A percentile compares a stretch with the other conserved stretches of the same genome.
These are phyloP conservation scores for Pholis gunnellus DNA, from an alignment of 2,113 vertebrate genomes.

Conservation along the genomic window DNA sequence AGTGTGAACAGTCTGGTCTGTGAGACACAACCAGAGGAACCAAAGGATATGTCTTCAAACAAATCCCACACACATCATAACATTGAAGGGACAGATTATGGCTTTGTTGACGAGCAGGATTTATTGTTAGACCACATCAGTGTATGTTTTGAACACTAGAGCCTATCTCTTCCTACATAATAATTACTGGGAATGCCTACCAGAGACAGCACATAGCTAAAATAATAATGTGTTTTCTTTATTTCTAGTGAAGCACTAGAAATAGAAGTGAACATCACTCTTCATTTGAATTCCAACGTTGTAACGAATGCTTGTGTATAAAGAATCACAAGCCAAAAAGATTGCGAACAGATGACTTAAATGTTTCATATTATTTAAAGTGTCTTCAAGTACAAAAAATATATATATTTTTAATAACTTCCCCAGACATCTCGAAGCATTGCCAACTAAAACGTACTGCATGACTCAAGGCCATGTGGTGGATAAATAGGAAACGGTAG, in stretches of 20 bases:
- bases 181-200: neutral
- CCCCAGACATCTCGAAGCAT: too few species aligned
- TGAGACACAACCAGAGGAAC: conserved; percentile 14
- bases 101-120: conserved; percentile 30
- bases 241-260: neutral
- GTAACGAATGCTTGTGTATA: neutral
- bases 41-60: conserved; percentile 10
- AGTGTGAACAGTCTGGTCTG: conserved; percentile 12
- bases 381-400: neutral
- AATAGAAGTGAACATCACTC: neutral
- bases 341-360: neutral
- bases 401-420: neutral
- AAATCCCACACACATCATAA: conserved; percentile 8
- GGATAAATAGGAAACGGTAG: neutral
- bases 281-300: neutral
- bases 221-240: neutral
- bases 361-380: neutral
- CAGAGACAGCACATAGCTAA: neutral
- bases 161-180: neutral
- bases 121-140: conserved; percentile 17
- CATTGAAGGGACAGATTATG: conserved; percentile 52
- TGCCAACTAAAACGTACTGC: too few species aligned
- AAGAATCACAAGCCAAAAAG: neutral
- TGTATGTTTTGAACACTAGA: neutral
- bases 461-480: neutral